Evolutionary conservation across 1,140 invertebrate species (phyloP).

Genomic region (Condylostylus longicornis): DNA sequence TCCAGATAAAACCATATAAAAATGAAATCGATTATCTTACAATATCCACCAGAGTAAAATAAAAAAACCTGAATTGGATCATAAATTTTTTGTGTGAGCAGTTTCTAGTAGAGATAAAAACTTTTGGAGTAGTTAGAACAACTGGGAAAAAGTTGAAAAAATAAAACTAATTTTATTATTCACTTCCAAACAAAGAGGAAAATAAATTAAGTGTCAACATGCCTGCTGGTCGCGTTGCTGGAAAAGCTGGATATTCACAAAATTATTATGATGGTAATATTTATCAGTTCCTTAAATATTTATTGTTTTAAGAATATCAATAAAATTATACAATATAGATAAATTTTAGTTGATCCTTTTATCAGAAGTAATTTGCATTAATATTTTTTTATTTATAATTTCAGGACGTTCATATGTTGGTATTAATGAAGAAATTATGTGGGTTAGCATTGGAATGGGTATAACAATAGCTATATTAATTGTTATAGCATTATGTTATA

Average conservation of each 20-base stretch:
- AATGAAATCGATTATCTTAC: no score
- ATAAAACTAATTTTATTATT: neutral
- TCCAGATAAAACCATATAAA: no score
- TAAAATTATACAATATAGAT: neutral
- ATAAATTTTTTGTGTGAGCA: no score
- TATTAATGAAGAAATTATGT: slow-evolving; percentile 73
- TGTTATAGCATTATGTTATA: slow-evolving; percentile 63
- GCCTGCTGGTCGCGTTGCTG: slow-evolving; percentile 47
- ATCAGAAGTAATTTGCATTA: no score
- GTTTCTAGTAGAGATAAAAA: no score
- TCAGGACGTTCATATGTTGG: slow-evolving; percentile 59
- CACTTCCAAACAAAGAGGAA: no score
- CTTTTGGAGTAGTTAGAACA: neutral
- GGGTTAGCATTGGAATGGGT: slow-evolving; percentile 72
- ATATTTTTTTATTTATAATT: slow-evolving; percentile 11
- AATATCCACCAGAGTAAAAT: no score
- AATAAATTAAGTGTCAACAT: slow-evolving; percentile 14
- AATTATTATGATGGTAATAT: slow-evolving; percentile 47
- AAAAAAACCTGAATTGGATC: no score
- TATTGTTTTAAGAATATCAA: neutral
- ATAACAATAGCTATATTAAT: slow-evolving; percentile 66
- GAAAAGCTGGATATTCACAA: slow-evolving; percentile 53
- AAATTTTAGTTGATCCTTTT: neutral
- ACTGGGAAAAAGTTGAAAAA: neutral
- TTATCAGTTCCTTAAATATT: neutral